Conservation (phyloP, 2,797 vertebrate genomes). For the Protonibea diacanthus region DNA sequence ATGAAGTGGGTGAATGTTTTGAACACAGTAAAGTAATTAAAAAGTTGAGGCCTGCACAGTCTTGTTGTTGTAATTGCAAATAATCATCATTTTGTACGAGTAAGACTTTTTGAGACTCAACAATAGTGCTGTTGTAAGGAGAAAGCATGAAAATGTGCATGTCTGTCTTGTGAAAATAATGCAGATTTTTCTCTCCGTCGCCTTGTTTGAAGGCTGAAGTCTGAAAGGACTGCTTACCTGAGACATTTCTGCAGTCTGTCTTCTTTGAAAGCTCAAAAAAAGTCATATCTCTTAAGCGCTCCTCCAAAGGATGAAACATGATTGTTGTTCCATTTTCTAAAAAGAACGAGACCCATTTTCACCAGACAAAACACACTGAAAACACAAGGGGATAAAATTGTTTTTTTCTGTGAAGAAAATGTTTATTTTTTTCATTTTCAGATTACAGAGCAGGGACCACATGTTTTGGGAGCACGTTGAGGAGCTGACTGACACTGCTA, state of each 20-base stretch:
- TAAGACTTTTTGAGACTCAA: not conserved
- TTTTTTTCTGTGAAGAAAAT: constrained; percentile 24
- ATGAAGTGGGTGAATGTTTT: not conserved
- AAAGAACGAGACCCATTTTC: constrained; percentile 17
- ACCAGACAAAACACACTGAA: constrained; percentile 23
- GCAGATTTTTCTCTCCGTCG: not conserved
- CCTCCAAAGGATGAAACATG: constrained; percentile 26
- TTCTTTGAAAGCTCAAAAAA: constrained; percentile 13
- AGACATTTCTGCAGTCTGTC: constrained; percentile 18
- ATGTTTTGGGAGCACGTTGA: constrained; percentile 2
- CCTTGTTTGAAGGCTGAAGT: not conserved
- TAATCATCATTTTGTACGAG: not conserved
- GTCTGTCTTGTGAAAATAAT: not conserved
- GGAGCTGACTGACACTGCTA: not conserved
- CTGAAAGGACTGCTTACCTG: not conserved
- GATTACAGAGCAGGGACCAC: not conserved
- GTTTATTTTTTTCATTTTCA: constrained; percentile 12
- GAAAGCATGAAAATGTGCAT: not conserved
- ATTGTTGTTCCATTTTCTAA: constrained; percentile 27
- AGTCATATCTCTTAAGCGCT: constrained; percentile 3
- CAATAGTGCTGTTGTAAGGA: not conserved
- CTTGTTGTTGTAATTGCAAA: not conserved
- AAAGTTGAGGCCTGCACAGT: not conserved
- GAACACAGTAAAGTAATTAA: not conserved
- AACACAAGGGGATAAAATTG: not conserved